phyloP scores from a whole-genome alignment of 2,113 vertebrate genomes.

The Scomber japonicus region DNA sequence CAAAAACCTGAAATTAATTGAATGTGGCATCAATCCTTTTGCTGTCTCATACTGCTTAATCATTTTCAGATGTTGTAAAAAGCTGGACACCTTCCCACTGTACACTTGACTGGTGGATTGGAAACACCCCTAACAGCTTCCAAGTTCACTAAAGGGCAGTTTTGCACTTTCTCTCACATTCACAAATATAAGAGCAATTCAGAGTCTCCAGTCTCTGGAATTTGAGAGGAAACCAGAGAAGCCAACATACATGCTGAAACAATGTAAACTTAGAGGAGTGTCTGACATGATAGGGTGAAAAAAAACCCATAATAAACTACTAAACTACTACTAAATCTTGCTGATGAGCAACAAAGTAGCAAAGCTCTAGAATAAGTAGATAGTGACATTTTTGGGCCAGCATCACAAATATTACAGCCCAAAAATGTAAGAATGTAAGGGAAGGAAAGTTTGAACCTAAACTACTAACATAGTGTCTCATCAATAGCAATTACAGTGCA shows the following conservation, averaged over 20 bases:
- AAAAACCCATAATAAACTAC: background rate
- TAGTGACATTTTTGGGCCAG: background rate
- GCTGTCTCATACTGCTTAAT: background rate
- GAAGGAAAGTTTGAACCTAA: background rate
- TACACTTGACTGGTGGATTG: background rate
- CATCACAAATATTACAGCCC: background rate
- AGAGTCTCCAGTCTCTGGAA: background rate
- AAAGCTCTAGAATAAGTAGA: background rate
- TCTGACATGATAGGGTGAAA: background rate
- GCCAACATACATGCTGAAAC: conserved; percentile 17
- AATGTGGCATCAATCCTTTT: background rate
- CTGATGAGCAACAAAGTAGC: conserved; percentile 6
- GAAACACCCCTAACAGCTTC: conserved; percentile 9
- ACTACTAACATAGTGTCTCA: background rate
- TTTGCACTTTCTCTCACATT: background rate
- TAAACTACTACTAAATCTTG: background rate
- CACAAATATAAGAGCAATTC: conserved; percentile 16
- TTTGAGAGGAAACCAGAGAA: background rate
- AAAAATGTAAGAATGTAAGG: background rate
- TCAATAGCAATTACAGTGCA: background rate
- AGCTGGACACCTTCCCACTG: background rate
- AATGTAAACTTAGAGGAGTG: conserved; percentile 28
- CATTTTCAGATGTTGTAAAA: background rate
- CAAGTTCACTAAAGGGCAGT: background rate
- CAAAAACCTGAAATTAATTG: background rate